These are phyloP conservation scores for Marcusenius ussheri DNA, from an alignment of 2,113 vertebrate species.

Conservation along the genomic window DNA sequence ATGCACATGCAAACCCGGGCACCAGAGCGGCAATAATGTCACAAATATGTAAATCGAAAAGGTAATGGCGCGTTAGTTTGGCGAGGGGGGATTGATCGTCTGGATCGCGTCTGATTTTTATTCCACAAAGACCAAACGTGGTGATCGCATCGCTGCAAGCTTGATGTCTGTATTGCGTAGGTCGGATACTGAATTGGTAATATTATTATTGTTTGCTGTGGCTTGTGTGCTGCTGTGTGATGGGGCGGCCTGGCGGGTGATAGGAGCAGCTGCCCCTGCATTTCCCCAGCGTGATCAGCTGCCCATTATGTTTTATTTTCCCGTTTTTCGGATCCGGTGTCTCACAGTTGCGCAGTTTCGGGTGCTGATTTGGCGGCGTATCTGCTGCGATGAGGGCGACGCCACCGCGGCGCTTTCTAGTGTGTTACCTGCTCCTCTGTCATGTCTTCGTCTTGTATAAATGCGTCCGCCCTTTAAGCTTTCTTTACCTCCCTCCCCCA, in stretches of 20 bases:
- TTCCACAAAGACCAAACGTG: not conserved
- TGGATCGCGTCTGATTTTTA: not conserved
- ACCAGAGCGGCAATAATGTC: not conserved
- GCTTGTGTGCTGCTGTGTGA: not conserved
- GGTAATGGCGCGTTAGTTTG: slow-evolving; percentile 7
- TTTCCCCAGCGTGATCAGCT: not conserved
- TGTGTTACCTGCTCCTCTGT: not conserved
- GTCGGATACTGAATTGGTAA: not conserved
- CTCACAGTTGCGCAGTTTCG: not conserved
- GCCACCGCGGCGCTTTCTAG: not conserved
- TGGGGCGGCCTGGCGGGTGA: not conserved
- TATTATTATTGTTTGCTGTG: not conserved
- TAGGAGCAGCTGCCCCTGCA: not conserved
- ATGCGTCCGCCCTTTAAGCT: not conserved
- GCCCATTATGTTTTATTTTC: not conserved
- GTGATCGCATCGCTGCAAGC: not conserved
- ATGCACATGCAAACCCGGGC: not conserved
- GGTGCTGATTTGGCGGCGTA: not conserved
- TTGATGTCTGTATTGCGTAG: not conserved
- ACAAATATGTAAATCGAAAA: not conserved
- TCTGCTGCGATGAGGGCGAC: not conserved
- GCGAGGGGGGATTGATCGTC: not conserved
- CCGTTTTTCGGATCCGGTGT: not conserved
- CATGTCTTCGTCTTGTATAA: not conserved
- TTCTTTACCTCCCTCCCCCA: not conserved